Conservation (phyloP, 2,113 vertebrate species). For the Alosa alosa region DNA sequence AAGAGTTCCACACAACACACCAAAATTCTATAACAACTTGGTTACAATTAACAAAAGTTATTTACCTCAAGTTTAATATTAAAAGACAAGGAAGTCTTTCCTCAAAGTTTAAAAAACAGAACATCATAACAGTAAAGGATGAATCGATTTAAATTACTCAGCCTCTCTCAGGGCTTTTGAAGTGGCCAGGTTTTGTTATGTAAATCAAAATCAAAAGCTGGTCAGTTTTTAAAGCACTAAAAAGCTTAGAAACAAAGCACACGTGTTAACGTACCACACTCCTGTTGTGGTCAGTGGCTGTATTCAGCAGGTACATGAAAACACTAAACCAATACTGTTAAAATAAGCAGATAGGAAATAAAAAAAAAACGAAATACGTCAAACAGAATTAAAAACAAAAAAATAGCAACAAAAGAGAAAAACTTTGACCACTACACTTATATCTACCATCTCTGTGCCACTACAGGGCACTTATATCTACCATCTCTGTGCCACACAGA, state of each 20-base stretch:
- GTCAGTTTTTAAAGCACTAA: background rate
- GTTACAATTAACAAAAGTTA: background rate
- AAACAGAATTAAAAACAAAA: too few species aligned
- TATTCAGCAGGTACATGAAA: background rate
- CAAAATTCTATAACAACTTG: background rate
- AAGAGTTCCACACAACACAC: background rate
- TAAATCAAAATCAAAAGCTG: too few species aligned
- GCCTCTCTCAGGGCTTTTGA: background rate
- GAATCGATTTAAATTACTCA: background rate
- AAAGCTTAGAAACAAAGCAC: background rate
- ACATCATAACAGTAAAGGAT: background rate
- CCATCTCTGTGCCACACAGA: too few species aligned
- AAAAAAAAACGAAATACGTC: background rate
- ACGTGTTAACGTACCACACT: background rate
- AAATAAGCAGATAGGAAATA: background rate
- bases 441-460: too few species aligned
- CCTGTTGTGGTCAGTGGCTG: background rate
- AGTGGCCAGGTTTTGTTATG: background rate
- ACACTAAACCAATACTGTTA: background rate
- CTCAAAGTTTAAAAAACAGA: background rate
- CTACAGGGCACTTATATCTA: too few species aligned
- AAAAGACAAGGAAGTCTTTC: background rate
- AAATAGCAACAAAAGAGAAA: too few species aligned
- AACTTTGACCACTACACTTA: too few species aligned
- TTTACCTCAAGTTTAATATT: too few species aligned